These are phyloP conservation scores for Apostichopus parvimensis DNA, from an alignment of 35 echinoderm and acorn worm species.

Conservation along the genomic window DNA sequence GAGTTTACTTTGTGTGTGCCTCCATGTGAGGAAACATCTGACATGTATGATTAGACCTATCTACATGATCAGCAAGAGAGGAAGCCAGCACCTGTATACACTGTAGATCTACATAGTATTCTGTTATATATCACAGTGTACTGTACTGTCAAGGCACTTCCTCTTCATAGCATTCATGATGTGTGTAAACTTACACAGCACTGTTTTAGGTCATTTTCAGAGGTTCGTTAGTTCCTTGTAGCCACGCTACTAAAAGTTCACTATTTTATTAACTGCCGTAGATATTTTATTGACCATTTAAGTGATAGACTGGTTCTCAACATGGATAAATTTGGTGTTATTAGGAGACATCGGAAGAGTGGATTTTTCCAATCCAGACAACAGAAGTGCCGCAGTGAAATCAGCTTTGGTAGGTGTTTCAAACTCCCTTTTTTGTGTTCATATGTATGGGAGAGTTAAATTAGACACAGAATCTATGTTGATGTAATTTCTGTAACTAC, in stretches of 20 bases:
- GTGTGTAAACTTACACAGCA: background rate
- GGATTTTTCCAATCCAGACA: slow-evolving; percentile 30
- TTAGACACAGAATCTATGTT: no score
- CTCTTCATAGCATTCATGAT: background rate
- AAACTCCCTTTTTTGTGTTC: no score
- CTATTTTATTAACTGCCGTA: background rate
- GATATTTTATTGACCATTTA: background rate
- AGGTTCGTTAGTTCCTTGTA: no score
- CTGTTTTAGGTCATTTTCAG: background rate
- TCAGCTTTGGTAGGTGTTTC: slow-evolving; percentile 18
- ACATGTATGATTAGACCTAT: no score
- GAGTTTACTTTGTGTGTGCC: no score
- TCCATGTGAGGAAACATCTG: no score
- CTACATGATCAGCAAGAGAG: no score
- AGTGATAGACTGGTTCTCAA: background rate
- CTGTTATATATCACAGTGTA: background rate
- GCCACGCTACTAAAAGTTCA: no score
- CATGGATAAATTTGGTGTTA: slow-evolving; percentile 29
- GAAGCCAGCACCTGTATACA: no score
- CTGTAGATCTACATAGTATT: no score
- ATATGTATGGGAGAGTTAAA: no score
- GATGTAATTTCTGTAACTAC: no score
- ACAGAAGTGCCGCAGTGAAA: slow-evolving; percentile 34
- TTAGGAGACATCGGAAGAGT: background rate
- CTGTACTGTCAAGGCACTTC: background rate